Evolutionary conservation across 2,113 vertebrate genomes (phyloP), one percentile per base, ranked within the genome.

Genomic region (Calyptommatus sinebrachiatus): DNA sequence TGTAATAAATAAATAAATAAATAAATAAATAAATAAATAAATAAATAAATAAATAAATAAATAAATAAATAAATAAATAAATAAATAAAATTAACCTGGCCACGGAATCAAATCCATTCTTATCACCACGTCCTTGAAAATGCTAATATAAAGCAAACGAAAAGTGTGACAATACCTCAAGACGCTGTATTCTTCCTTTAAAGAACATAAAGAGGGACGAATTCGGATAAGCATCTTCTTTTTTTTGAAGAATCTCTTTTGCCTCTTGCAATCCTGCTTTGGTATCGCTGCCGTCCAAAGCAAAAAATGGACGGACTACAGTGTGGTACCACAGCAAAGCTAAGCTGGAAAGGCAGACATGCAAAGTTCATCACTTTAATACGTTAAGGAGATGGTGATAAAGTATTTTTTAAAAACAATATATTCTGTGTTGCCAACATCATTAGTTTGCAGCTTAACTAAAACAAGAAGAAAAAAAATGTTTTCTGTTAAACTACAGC

Each of bases 161-260:
- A 86, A 26, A 73, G 89, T 57, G 0, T 67, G 4, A 48, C 72
- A 69, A 2, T 95, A 99, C 98, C 98, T 99, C 98, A 85, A 99
- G 92, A 89, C 98, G 94, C 76, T 99, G 98, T 86, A 99, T 97
- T 75, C 98, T 96, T 90, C 98, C 98, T 89, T 97, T 98, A 90
- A 99, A 99, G 94, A 99, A 99, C 95, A 99, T 98, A 89, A 99
- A 99, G 83, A 99, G 96, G 77, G 98, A 99, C 7, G 98, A 99
- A 93, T 99, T 98, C 65, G 98, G 98, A 88, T 99, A 99, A 83
- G 97, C 96, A 87, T 98, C 93, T 70, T 97, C 97, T 91, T 99
- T 99, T 81, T 95, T 98, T 86, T 95, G 96, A 76, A 99, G 96
- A 90, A 99, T 99, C 79, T 97, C 96, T 90, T 98, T 99, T 11